Percentiles rank a stretch among this genome's conserved stretches.
phyloP scores from a whole-genome alignment of 2,113 vertebrate genomes.

The Centropristis striata region DNA sequence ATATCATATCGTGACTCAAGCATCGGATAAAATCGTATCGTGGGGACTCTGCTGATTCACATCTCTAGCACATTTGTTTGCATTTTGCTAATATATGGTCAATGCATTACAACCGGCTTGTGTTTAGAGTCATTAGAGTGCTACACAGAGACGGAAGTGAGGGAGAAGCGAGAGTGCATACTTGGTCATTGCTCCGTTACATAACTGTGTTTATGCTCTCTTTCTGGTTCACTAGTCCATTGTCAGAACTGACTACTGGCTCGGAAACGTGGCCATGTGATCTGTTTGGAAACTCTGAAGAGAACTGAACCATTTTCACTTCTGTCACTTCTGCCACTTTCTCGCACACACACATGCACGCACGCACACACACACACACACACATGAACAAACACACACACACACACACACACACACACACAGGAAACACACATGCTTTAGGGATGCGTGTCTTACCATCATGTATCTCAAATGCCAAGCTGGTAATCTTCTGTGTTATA shows the following conservation, averaged over 20 bases:
- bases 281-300: constrained; percentile 33
- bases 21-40: too few species aligned
- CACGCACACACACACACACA: constrained; percentile 12
- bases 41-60: too few species aligned
- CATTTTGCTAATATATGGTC: neutral
- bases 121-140: constrained; percentile 18
- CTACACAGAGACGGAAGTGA: neutral
- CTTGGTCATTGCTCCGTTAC: constrained; percentile 44
- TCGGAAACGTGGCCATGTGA: constrained; percentile 32
- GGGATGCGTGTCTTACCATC: constrained; percentile 89
- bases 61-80: too few species aligned
- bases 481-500: constrained; percentile 99
- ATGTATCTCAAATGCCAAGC: constrained; percentile 96
- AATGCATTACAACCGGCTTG: neutral
- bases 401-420: constrained; percentile 8
- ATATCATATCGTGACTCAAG: too few species aligned
- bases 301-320: constrained; percentile 56
- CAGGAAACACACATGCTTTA: neutral
- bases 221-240: constrained; percentile 55
- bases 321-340: constrained; percentile 24
- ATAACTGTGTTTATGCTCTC: constrained; percentile 56
- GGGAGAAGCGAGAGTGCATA: neutral
- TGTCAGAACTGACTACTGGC: constrained; percentile 38
- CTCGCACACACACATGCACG: too few species aligned
- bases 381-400: neutral